These are phyloP conservation scores for Tetrao urogallus DNA, from an alignment of 2,113 vertebrate species.

Conservation along the genomic window DNA sequence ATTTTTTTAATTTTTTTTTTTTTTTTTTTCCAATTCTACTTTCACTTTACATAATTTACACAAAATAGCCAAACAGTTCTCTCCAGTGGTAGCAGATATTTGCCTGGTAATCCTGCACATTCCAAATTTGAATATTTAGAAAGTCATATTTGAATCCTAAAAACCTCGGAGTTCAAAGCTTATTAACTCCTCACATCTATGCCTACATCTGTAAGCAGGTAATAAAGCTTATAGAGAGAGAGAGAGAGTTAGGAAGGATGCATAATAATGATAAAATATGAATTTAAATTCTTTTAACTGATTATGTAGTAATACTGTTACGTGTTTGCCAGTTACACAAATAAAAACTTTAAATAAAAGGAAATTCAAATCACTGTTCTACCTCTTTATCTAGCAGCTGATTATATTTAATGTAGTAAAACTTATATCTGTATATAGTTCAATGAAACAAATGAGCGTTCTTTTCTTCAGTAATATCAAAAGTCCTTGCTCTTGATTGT, in stretches of 20 bases:
- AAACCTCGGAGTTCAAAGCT: slow-evolving; percentile 2
- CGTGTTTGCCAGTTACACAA: not conserved
- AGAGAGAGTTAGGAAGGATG: not conserved
- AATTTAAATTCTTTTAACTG: not conserved
- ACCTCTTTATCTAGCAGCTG: not conserved
- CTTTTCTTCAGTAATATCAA: not conserved
- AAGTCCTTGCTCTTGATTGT: not conserved
- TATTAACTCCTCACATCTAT: not conserved
- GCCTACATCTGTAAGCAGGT: not conserved
- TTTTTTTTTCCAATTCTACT: not conserved
- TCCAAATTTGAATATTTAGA: not conserved
- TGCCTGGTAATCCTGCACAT: not conserved
- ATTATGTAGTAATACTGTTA: not conserved
- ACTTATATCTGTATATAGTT: not conserved
- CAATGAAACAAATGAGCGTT: not conserved
- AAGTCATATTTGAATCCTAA: slow-evolving; percentile 23
- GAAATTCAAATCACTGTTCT: not conserved
- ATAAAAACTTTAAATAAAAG: not conserved
- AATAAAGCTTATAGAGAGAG: not conserved
- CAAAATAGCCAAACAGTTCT: not conserved
- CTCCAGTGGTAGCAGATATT: not conserved
- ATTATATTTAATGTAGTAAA: not conserved
- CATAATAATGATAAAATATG: not conserved
- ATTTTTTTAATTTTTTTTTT: not conserved
- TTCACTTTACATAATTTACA: not conserved